Base-by-base conservation (phyloP, 1,140 invertebrate genomes). In the Nymphalis io region DNA sequence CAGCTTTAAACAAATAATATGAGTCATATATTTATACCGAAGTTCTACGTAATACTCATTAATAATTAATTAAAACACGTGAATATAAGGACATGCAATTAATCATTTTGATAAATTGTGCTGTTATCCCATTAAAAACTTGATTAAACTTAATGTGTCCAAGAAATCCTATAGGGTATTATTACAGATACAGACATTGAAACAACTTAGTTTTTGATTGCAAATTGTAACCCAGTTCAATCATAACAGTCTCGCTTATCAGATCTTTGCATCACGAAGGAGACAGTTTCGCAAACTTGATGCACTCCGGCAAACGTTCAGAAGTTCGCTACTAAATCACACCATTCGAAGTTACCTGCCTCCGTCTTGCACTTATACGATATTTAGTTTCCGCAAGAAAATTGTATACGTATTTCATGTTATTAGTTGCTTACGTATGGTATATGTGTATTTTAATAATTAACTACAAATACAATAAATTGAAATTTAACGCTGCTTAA, bases 311-410 rank as follows among this genome's bases (percentile, higher is more conserved):
- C 62, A 75, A 74, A 66, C 58, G 68, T 40, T 44, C 68, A 40
- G 57, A 81, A 81, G 73, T 79, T 77, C 72, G 57, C 51, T 51
- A 69, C 73, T 81, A 79, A 79, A 75, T 80, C 74, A 80, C 66
- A 71, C 66, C 72, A 74, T 62, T 73, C 72, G 65, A 72, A 59
- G 72, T 44, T 74, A 68, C 71, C 58, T 44, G 44, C 23, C 38
- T 40, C 39, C 39, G 62, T 46, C 20, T 44, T 27, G 40, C 46
- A 38, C 59, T 65, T 70, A 73, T 66, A 70, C 51, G 3, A 71
- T 39, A 73, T 46, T 61, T 16, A 44, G 27, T 61, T 61, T 48
- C 12, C 40, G 40, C 13, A 42, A 42, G 40, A 42, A 42, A 42
- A 42, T 42, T 42, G 40, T 42, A 13, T 42, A 42, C 12, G 40